Conservation (phyloP, 2,113 vertebrate genomes). For the Reinhardtius hippoglossoides region DNA sequence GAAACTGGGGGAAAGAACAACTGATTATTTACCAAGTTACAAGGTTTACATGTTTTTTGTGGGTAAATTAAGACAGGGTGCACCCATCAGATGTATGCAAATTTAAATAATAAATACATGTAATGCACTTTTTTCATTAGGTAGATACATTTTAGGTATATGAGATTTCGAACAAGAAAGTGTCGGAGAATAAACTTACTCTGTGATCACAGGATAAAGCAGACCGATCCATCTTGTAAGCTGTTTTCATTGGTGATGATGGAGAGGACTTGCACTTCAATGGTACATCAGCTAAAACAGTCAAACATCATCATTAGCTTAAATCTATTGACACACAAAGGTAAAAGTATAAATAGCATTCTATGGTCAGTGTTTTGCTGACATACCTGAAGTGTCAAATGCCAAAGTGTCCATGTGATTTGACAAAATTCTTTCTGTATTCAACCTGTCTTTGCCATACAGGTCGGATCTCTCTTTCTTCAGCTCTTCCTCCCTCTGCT, state of each 20-base stretch:
- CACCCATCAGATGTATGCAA: too few relatives aligned
- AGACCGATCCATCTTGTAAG: conserved; percentile 83
- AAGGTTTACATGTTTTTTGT: background rate
- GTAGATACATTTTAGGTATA: too few relatives aligned
- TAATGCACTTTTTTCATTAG: too few relatives aligned
- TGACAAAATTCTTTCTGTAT: conserved; percentile 61
- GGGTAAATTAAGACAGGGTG: too few relatives aligned
- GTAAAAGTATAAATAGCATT: background rate
- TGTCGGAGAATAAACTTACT: conserved; percentile 55
- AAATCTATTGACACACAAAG: background rate
- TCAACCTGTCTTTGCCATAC: conserved; percentile 74
- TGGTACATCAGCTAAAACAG: conserved; percentile 69
- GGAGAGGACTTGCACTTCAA: conserved; percentile 84
- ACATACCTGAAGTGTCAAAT: conserved; percentile 80
- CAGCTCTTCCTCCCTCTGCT: conserved; percentile 84
- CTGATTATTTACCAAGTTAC: conserved; percentile 17
- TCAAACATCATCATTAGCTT: background rate
- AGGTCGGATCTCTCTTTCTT: conserved; percentile 78
- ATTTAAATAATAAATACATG: too few relatives aligned
- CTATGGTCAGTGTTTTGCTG: background rate
- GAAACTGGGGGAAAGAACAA: conserved; percentile 74
- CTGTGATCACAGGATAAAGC: conserved; percentile 82
- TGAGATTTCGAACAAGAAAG: background rate
- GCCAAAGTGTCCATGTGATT: conserved; percentile 74
- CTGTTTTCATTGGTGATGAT: conserved; percentile 84